These are phyloP conservation scores for Gymnopithys bicolor DNA, from an alignment of 2,797 vertebrate species.

Conservation along the genomic window DNA sequence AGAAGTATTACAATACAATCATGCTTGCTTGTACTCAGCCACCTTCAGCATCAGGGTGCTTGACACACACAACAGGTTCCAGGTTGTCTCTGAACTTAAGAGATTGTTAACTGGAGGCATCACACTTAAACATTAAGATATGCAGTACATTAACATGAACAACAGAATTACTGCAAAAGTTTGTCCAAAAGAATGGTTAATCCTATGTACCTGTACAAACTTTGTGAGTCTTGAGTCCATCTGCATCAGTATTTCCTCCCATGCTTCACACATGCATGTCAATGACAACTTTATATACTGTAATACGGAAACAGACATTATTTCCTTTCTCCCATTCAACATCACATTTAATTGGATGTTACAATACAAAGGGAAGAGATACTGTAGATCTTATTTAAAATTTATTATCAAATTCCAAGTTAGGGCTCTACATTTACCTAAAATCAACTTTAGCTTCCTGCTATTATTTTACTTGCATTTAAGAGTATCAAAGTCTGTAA, in stretches of 20 bases:
- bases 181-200: not conserved
- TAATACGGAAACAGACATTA: not conserved
- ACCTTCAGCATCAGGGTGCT: not conserved
- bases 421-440: not conserved
- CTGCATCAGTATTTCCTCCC: conserved; percentile 98
- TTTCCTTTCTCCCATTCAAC: not conserved
- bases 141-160: not conserved
- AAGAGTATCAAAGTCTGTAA: not conserved
- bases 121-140: not conserved
- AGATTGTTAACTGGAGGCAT: not conserved
- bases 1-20: not conserved
- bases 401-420: not conserved
- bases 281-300: conserved; percentile 94
- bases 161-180: not conserved
- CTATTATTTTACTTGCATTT: not conserved
- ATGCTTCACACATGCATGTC: conserved; percentile 97
- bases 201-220: conserved; percentile 90
- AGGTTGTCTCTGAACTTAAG: not conserved
- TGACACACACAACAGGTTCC: not conserved
- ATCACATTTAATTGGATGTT: not conserved
- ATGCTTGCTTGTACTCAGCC: not conserved
- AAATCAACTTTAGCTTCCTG: not conserved
- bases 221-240: conserved; percentile 97
- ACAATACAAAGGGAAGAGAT: not conserved
- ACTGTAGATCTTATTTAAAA: not conserved